Base-by-base conservation (phyloP, 1,140 invertebrate genomes). In the Pemphigus obesinymphae region DNA sequence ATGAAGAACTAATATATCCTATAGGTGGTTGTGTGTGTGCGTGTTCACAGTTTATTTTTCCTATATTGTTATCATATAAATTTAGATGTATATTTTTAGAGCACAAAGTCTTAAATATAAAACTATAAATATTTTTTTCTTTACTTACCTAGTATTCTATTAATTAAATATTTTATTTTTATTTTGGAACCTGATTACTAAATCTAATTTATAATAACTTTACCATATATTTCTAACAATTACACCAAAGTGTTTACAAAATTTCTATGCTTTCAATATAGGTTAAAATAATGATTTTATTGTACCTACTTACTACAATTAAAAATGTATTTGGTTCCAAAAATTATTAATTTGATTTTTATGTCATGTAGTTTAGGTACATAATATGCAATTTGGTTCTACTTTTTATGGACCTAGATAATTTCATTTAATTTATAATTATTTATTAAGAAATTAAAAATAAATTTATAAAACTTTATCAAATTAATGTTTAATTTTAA, bases 1-100 rank as follows among this genome's bases (percentile, higher is more conserved):
- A 58, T 23, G n/a, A 58, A 78, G 53, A 78, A 78, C 34, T 58
- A 58, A 78, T 78, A 50, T 50, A 78, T 78, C 73, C 73, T 58
- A 50, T 73, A 73, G 26, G 34, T 58, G 73, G 53, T 78, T 78
- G 31, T 50, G 53, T 78, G 73, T 78, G 48, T 78, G 73, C 73
- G 73, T 78, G 73, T 55, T 78, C 48, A 78, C 53, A 53, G n/a
- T 78, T 40, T 58, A 58, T 58, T 58, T 76, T 58, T 58, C 29
- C 50, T 73, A n/a, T 50, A 50, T 50, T 73, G 70, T 73, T 43
- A 73, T 50, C 40, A 73, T 31, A 31, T 63, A 29, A n/a, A n/a
- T n/a, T n/a, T 63, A 63, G 58, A 63, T 63, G 58, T 63, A 63
- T 4, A 50, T 73, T 72, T 72, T 73, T 73, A 73, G 26, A 50